These are phyloP conservation scores for Chloropsis cyanopogon DNA, from an alignment of 2,113 vertebrate species.

Conservation along the genomic window DNA sequence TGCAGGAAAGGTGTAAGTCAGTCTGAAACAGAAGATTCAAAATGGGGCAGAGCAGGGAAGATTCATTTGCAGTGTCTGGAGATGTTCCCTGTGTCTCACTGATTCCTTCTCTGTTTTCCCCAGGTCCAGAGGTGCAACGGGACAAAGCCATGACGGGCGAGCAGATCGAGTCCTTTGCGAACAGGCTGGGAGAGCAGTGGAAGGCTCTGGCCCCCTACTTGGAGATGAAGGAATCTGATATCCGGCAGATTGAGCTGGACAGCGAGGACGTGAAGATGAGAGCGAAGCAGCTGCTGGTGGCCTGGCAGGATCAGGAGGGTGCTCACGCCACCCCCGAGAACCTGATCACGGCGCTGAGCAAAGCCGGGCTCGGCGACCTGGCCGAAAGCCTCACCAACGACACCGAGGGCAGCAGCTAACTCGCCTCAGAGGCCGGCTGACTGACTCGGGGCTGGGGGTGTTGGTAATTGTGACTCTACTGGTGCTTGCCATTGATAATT, in stretches of 20 bases:
- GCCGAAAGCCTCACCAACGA: conserved; percentile 80
- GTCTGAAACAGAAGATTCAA: not conserved
- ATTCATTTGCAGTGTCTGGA: not conserved
- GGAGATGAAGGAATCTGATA: conserved; percentile 90
- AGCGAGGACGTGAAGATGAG: conserved; percentile 91
- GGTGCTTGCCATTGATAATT: not conserved
- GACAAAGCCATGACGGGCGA: conserved; percentile 88
- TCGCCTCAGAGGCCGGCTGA: not conserved
- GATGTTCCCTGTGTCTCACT: rapidly evolving
- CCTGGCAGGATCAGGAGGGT: conserved; percentile 96
- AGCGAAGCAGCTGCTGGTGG: conserved; percentile 91
- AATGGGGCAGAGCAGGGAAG: not conserved
- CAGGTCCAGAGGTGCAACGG: conserved; percentile 87
- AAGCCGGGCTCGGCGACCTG: conserved; percentile 82
- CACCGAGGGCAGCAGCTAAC: conserved; percentile 68
- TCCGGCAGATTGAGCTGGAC: conserved; percentile 91
- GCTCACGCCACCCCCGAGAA: conserved; percentile 84
- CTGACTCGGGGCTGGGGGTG: not conserved
- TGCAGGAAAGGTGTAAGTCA: not conserved
- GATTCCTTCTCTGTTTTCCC: not conserved
- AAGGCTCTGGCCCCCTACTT: conserved; percentile 84
- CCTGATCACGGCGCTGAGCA: conserved; percentile 78
- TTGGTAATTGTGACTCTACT: conserved; percentile 6
- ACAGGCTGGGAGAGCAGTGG: conserved; percentile 88
- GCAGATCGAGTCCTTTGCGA: conserved; percentile 88